Base-by-base conservation (phyloP, 2,888 invertebrate species). In the Blastobasis adustella region DNA sequence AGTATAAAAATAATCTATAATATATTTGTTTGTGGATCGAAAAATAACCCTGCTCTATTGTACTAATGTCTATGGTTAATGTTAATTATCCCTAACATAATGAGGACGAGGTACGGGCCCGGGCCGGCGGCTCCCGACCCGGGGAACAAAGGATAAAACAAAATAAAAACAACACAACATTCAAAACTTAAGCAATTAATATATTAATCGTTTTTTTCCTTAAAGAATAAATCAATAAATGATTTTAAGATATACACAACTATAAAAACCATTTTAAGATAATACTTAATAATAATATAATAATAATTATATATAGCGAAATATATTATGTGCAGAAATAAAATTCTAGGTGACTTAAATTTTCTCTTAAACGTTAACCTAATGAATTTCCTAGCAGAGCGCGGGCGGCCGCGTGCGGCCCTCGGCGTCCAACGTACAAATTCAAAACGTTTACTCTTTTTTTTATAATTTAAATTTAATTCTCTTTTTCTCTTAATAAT, bases 291-390 rank as follows among this genome's bases (percentile, higher is more conserved):
- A 82, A 82, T 82, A 87, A 82, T 82, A 87, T 86, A 86, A 87
- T 86, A 85, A 86, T 86, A 87, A 84, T 85, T 84, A 85, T 87
- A 87, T 89, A 87, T 87, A 87, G 85, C 84, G 85, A 87, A 87
- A 88, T 88, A 87, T 88, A 87, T 87, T 89, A 89, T 88, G 88
- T 89, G 88, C 88, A 87, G 76, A 88, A 88, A 88, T 89, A 89
- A 88, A 87, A 88, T 85, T 88, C 88, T 88, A 88, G 85, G 88
- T 88, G 88, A 86, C 87, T 88, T 88, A 88, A 87, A 85, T 75
- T 84, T 87, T 87, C 79, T 86, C 86, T 88, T 87, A 88, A 79
- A 82, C 84, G 70, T 82, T 82, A 86, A 84, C 77, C 87, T 87
- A 87, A 85, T 78, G 82, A 87, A 86, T 87, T 88, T 82, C 68